Percentiles rank a stretch among this genome's conserved stretches.
These are phyloP conservation scores for Onchidella celtica DNA, from an alignment of 2,888 invertebrate species.

Conservation along the genomic window DNA sequence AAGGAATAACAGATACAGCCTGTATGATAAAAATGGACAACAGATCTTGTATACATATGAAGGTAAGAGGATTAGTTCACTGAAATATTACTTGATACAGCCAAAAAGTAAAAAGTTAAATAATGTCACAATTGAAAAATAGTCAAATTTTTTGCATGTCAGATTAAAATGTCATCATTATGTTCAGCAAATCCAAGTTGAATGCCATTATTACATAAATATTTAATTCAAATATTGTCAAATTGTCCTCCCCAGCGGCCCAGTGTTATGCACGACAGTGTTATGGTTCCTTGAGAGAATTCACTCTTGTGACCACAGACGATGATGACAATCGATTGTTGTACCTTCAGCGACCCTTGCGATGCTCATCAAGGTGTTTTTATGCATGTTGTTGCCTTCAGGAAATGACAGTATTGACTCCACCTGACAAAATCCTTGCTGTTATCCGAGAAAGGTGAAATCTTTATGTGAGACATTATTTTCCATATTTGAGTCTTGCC, in stretches of 20 bases:
- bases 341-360: constrained; percentile 49
- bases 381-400: constrained; percentile 56
- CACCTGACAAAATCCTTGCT: constrained; percentile 27
- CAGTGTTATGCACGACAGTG: constrained; percentile 47
- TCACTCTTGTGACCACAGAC: constrained; percentile 40
- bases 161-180: background rate
- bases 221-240: background rate
- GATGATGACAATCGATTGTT: constrained; percentile 46
- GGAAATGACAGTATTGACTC: constrained; percentile 44
- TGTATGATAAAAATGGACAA: constrained; percentile 47
- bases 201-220: background rate
- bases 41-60: constrained; percentile 56
- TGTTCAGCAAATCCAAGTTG: no score
- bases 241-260: constrained; percentile 36
- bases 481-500: no score
- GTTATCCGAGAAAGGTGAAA: constrained; percentile 36
- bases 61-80: constrained; percentile 38
- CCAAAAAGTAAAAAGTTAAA: background rate
- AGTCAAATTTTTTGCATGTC: background rate
- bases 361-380: constrained; percentile 52
- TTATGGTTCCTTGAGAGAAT: constrained; percentile 43
- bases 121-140: background rate
- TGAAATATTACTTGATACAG: background rate
- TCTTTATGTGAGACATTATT: no score
- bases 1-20: constrained; percentile 54